Conservation (phyloP, 2,888 invertebrate species). For the Drosophila macrospina region DNA sequence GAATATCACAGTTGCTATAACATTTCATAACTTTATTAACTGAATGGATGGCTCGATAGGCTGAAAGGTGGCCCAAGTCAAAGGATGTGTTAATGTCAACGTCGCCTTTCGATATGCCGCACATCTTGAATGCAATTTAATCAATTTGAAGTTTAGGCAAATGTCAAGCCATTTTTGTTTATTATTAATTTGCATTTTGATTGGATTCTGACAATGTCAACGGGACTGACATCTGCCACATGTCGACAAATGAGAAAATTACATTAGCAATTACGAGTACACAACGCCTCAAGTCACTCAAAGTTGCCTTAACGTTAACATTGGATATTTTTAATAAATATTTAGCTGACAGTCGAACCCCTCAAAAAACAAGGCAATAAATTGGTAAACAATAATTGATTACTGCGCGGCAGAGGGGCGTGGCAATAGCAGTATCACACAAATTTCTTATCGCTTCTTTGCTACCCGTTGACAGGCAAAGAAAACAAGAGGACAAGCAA, state of each 20-base stretch:
- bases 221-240: slow-evolving; percentile 55
- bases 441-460: slow-evolving; percentile 57
- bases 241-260: slow-evolving; percentile 57
- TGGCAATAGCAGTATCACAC: not conserved
- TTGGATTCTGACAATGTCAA: slow-evolving; percentile 69
- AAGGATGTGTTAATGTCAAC: slow-evolving; percentile 28
- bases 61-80: too few species aligned
- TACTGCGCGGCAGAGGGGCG: slow-evolving; percentile 47
- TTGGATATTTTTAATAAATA: slow-evolving; percentile 55
- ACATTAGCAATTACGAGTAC: slow-evolving; percentile 48
- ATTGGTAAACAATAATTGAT: slow-evolving; percentile 80
- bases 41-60: not conserved
- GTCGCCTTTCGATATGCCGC: slow-evolving; percentile 21
- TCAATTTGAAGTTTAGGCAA: slow-evolving; percentile 50
- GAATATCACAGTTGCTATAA: slow-evolving; percentile 5
- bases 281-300: slow-evolving; percentile 41
- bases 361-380: slow-evolving; percentile 53
- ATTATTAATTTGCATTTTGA: slow-evolving; percentile 81
- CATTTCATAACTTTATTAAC: slow-evolving; percentile 11
- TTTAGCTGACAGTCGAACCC: slow-evolving; percentile 37
- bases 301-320: slow-evolving; percentile 42
- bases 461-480: slow-evolving; percentile 24
- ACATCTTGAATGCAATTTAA: slow-evolving; percentile 61
- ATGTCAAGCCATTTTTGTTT: slow-evolving; percentile 75
- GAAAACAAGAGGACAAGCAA: slow-evolving; percentile 22